phyloP scores from a whole-genome alignment of 2,797 vertebrate genomes.

The Iguana delicatissima region DNA sequence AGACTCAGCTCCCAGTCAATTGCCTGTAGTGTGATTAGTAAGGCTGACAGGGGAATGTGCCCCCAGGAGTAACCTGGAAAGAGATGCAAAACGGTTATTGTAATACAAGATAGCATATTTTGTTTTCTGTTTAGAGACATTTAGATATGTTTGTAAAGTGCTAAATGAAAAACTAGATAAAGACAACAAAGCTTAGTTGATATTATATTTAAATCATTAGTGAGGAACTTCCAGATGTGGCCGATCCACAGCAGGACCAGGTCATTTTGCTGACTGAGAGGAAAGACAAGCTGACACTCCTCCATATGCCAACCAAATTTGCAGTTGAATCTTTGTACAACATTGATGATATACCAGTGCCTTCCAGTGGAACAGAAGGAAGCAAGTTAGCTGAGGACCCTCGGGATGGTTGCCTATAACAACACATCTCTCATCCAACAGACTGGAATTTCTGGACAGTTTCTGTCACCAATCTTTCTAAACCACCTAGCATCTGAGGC shows the following conservation, averaged over 20 bases:
- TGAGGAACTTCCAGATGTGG: neutral
- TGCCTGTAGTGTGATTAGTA: neutral
- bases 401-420: too few species aligned
- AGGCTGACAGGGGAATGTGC: neutral
- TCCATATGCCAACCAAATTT: neutral
- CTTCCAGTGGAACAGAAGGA: neutral
- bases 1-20: neutral
- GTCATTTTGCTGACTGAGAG: neutral
- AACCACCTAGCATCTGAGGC: neutral
- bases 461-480: neutral
- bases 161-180: neutral
- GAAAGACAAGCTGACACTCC: neutral
- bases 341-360: neutral
- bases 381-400: neutral
- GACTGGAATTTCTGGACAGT: neutral
- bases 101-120: neutral
- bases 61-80: neutral
- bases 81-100: neutral
- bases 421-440: neutral
- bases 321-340: neutral
- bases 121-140: neutral
- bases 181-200: neutral
- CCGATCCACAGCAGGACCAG: neutral
- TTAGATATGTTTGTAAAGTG: neutral
- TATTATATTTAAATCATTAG: neutral